Evolutionary conservation across 2,113 vertebrate genomes (phyloP).

Genomic region (Stigmatopora argus): DNA sequence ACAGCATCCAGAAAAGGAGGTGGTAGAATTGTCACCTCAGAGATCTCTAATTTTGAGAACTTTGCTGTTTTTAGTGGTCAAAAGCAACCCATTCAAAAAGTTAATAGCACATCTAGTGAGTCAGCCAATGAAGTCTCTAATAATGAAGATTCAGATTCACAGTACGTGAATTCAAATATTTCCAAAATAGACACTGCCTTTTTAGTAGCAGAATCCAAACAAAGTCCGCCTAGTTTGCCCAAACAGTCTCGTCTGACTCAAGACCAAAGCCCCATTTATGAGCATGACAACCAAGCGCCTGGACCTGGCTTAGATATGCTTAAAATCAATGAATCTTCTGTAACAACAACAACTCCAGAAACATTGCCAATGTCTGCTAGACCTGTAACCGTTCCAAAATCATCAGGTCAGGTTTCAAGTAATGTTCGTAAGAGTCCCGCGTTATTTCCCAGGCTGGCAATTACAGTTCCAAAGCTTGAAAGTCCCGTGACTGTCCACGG

Average conservation of each 20-base stretch:
- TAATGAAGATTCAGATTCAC: conserved; percentile 14
- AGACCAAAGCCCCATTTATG: conserved; percentile 31
- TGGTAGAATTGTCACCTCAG: conserved; percentile 20
- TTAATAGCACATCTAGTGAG: conserved; percentile 5
- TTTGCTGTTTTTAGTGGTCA: conserved; percentile 20
- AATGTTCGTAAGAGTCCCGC: conserved; percentile 44
- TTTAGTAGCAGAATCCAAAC: conserved; percentile 31
- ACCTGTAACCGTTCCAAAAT: conserved; percentile 27
- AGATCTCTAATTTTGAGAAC: conserved; percentile 25
- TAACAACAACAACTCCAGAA: background rate
- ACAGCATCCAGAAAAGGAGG: conserved; percentile 32
- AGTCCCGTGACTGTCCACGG: conserved; percentile 36
- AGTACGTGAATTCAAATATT: conserved; percentile 12
- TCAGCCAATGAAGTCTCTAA: conserved; percentile 4
- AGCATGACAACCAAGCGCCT: conserved; percentile 26
- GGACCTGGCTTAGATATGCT: conserved; percentile 6
- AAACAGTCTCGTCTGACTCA: conserved; percentile 23
- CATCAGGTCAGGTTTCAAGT: conserved; percentile 43
- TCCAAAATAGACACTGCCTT: conserved; percentile 19
- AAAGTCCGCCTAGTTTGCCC: conserved; percentile 21
- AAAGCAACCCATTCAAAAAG: conserved; percentile 16
- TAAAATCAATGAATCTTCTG: conserved; percentile 13
- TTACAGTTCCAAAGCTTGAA: conserved; percentile 38
- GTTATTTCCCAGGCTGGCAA: conserved; percentile 38
- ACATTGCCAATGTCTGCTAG: conserved; percentile 14